A percentile compares a stretch with the other conserved stretches of the same genome.
phyloP scores from a whole-genome alignment of 2,888 invertebrate genomes.

The Amphipoea oculea region DNA sequence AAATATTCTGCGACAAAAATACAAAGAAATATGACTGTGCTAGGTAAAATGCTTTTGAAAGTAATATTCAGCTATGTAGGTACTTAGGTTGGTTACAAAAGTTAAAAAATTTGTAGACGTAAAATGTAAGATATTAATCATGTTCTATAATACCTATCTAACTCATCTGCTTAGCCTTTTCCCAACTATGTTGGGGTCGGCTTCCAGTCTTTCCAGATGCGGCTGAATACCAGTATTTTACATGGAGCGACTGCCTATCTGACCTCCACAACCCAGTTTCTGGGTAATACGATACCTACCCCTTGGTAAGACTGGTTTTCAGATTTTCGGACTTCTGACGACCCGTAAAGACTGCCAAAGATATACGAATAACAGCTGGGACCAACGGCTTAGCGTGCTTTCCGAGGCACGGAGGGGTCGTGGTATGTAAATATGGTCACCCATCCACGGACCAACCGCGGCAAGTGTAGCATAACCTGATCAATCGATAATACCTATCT shows the following conservation, averaged over 20 bases:
- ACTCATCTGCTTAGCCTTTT: not conserved
- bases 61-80: not conserved
- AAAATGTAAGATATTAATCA: not conserved
- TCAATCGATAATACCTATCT: not conserved
- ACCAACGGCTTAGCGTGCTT: no score
- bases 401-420: no score
- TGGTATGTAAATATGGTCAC: no score
- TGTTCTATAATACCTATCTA: no score
- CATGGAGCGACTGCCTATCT: not conserved
- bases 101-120: no score
- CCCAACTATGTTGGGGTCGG: not conserved
- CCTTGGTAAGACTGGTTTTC: not conserved
- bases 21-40: not conserved
- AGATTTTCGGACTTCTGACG: no score
- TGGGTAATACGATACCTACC: not conserved
- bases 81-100: not conserved
- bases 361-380: no score
- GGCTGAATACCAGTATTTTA: not conserved
- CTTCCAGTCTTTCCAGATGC: not conserved
- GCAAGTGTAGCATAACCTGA: no score
- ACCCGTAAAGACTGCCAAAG: no score
- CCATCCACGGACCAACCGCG: no score
- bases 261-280: not conserved
- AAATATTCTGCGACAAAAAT: constrained; percentile 10
- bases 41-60: constrained; percentile 10